Conservation (phyloP, 2,797 vertebrate species). For the Anguilla obscura region DNA sequence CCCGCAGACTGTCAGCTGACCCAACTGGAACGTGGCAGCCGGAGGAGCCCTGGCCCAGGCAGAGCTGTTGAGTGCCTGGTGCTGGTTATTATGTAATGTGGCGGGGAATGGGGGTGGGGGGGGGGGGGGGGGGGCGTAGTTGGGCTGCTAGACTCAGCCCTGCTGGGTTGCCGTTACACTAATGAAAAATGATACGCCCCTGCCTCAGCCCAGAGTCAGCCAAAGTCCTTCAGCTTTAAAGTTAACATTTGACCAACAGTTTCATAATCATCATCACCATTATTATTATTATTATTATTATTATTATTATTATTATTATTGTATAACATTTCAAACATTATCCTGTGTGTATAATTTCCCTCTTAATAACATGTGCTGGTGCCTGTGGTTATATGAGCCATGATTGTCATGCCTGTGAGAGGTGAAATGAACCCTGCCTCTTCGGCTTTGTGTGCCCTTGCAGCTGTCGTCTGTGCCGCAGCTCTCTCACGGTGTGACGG, state of each 20-base stretch:
- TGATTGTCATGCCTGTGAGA: conserved; percentile 2
- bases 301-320: neutral
- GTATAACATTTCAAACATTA: neutral
- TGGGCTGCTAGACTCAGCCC: neutral
- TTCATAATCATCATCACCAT: neutral
- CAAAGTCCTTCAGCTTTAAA: neutral
- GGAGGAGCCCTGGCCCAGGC: neutral
- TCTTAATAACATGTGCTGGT: neutral
- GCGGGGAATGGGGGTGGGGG: neutral
- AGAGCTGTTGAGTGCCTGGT: conserved; percentile 1
- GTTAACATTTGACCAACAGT: neutral
- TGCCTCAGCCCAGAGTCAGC: neutral
- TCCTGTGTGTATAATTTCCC: neutral
- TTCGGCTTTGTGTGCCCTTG: neutral
- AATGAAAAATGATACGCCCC: conserved; percentile 9
- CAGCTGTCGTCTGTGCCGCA: conserved; percentile 6
- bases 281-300: neutral
- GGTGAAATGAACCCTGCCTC: neutral
- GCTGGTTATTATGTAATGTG: conserved; percentile 13
- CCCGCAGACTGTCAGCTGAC: conserved; percentile 6
- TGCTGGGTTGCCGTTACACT: neutral
- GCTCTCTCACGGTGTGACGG: neutral
- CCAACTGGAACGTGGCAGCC: neutral
- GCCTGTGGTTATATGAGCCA: neutral
- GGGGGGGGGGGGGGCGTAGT: neutral